phyloP scores from a whole-genome alignment of 2,888 invertebrate species.

The Eilema depressum region DNA sequence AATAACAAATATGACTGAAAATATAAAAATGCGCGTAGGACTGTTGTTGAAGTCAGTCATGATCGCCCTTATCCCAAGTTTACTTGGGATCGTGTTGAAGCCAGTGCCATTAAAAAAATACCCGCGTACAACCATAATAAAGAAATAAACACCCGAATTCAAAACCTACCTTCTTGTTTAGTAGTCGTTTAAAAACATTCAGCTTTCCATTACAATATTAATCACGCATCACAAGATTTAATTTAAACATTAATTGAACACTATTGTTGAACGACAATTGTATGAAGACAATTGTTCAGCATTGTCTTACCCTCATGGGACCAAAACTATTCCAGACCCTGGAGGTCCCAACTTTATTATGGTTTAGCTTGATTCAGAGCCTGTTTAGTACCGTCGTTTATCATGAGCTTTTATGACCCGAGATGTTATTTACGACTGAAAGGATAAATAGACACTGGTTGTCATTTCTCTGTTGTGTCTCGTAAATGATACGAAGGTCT shows the following conservation, averaged over 20 bases:
- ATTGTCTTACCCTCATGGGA: constrained; percentile 26
- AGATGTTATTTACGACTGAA: constrained; percentile 17
- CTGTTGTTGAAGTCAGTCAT: too few relatives aligned
- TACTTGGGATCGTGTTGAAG: too few relatives aligned
- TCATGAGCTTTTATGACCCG: constrained; percentile 19
- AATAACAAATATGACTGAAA: too few relatives aligned
- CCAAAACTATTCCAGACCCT: constrained; percentile 27
- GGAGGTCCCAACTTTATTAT: constrained; percentile 22
- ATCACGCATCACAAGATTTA: background rate
- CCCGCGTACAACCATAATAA: too few relatives aligned
- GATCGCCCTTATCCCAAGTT: too few relatives aligned
- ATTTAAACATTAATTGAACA: background rate
- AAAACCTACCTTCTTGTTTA: too few relatives aligned
- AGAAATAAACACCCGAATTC: too few relatives aligned
- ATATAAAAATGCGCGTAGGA: too few relatives aligned
- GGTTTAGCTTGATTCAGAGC: constrained; percentile 22
- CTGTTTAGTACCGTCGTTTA: constrained; percentile 22
- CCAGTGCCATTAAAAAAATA: too few relatives aligned
- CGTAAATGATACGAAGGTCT: constrained; percentile 18
- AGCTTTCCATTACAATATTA: background rate
- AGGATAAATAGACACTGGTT: constrained; percentile 14
- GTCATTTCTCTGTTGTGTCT: constrained; percentile 14
- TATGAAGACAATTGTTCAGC: constrained; percentile 16
- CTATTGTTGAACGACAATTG: constrained; percentile 8
- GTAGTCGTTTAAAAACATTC: background rate